Evolutionary conservation across 2,113 vertebrate species (phyloP).

Genomic region (Pionites leucogaster): DNA sequence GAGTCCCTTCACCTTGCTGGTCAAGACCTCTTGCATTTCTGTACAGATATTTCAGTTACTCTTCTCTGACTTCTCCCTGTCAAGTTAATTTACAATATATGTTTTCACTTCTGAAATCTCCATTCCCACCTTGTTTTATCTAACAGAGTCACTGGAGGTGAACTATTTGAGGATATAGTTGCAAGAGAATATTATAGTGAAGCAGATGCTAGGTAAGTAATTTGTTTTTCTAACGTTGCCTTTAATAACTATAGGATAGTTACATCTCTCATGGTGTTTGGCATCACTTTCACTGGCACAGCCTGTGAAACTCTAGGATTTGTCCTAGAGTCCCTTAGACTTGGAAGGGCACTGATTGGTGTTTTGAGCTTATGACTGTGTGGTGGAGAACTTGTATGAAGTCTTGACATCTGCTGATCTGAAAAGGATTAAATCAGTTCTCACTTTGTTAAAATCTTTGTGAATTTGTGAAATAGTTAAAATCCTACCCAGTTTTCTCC

Average conservation of each 20-base stretch:
- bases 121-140: not conserved
- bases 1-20: not conserved
- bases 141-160: conserved; percentile 88
- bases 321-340: not conserved
- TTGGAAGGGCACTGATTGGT: not conserved
- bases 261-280: conserved; percentile 18
- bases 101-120: not conserved
- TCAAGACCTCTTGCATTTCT: not conserved
- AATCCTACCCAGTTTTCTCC: not conserved
- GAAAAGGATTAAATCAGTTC: not conserved
- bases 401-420: not conserved
- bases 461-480: not conserved
- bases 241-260: not conserved
- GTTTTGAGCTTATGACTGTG: not conserved
- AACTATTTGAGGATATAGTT: conserved; percentile 93
- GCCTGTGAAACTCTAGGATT: not conserved
- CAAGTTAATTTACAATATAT: not conserved
- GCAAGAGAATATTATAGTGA: conserved; percentile 94
- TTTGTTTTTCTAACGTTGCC: not conserved
- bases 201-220: conserved; percentile 91
- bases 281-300: conserved; percentile 31
- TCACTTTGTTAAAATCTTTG: not conserved
- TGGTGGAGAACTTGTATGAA: not conserved
- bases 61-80: not conserved
- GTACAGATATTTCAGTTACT: not conserved